Evolutionary conservation across 2,888 invertebrate species (phyloP), one percentile per base, ranked within the genome.

Genomic region (Hanleya hanleyi): DNA sequence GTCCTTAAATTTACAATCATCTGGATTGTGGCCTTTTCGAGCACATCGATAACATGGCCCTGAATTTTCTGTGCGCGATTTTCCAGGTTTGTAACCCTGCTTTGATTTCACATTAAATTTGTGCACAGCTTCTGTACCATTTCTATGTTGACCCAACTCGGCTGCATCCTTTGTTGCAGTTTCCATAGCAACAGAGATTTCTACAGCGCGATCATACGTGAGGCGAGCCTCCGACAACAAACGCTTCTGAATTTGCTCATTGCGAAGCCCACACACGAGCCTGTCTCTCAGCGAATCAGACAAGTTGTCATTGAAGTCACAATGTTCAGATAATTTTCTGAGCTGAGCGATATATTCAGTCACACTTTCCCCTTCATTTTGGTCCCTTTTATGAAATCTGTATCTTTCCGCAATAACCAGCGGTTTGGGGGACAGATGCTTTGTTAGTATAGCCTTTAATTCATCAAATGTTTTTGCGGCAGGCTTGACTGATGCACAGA

Each of bases 231-330:
- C 68, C 1, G 74, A 73, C 35, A 81, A 38, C 29, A 75, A 33
- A 32, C 67, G 32, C 38, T 69, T 64, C 67, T 78, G 75, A 22
- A 71, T 76, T 1, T 12, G 29, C 36, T 61, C 32, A 36, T 61
- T 66, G 12, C 33, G 15, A 6, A 81, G 35, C 2, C 78, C 78
- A 69, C 77, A 77, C n/a, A 80, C 77, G 36, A 80, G 74, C 32
- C 72, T 18, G 33, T 80, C 78, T 7, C 78, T 22, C 33, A 81
- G 41, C 0, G 64, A 29, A 38, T 78, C 77, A 15, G 71, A 32
- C 9, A 78, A 35, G n/a, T 12, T 47, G 0, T 35, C 33, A 1
- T 49, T 49, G 69, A 77, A 64, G 18, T 64, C 64, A 64, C 64
- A 64, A 26, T 64, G 2, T 1, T 35, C n/a, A 18, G 64, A 64